Base-by-base conservation (phyloP, 1,140 invertebrate genomes). In the Trialeurodes vaporariorum region DNA sequence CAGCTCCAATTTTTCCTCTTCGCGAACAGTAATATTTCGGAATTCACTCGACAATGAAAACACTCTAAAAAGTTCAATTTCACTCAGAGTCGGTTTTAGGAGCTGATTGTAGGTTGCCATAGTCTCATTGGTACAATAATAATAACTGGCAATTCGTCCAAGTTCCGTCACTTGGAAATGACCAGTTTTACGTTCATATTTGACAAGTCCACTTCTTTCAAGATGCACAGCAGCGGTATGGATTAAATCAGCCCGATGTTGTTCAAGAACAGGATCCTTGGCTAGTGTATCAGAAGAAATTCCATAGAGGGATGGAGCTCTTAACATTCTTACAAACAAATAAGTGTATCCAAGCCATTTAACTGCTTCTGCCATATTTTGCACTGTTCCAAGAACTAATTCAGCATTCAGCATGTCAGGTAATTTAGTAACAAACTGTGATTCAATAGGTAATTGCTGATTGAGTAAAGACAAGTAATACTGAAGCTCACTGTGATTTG, bases 371-470 rank as follows among this genome's bases (percentile, higher is more conserved):
- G 90, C 85, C 0, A 98, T 84, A 78, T 91, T 98, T 77, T 98
- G 95, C 59, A 99, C 88, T 0, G 94, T 97, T 2, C 96, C 98
- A 0, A 98, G 80, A 0, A 99, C 96, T 63, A 98, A 88, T 83
- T 99, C 98, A 0, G 98, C 97, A 80, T 99, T 99, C 13, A 99
- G 80, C 85, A 97, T 94, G 76, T 99, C 97, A 0, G 96, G 88
- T 69, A 99, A 80, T 79, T 92, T 92, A 25, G 85, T 83, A 9
- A 93, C 81, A 63, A 94, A 78, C 76, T 94, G 92, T 0, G 90
- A 93, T 76, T 94, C 92, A 61, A 93, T 92, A 0, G 91, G 91
- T 62, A 96, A 79, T 77, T 99, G 97, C 77, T 99, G 96, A 82
- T 99, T 99, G 68, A 99, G 82, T 24, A 99, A 81, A 0, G 96